Conservation (phyloP, 2,113 vertebrate genomes). For the Guaruba guarouba region DNA sequence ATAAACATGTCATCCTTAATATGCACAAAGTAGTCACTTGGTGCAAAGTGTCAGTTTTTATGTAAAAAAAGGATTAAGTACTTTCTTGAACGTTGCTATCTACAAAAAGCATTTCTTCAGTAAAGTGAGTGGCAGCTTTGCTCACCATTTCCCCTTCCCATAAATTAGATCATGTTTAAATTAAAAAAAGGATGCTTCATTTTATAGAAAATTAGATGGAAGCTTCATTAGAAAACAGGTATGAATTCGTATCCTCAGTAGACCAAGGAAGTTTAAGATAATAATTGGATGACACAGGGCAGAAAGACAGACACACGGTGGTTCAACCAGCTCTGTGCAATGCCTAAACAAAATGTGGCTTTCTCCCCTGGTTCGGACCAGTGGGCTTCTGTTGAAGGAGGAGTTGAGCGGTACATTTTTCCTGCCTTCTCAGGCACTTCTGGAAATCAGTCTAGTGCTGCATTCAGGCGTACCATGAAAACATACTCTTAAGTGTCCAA, state of each 20-base stretch:
- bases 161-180: neutral
- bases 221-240: neutral
- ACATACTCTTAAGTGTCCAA: neutral
- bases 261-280: neutral
- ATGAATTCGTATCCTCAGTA: neutral
- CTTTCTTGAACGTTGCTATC: constrained; percentile 40
- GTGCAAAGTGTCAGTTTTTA: constrained; percentile 69
- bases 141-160: neutral
- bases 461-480: neutral
- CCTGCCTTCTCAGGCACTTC: neutral
- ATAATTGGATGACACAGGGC: neutral
- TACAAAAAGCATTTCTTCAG: neutral
- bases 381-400: rapidly evolving
- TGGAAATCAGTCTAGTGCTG: neutral
- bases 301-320: neutral
- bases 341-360: neutral
- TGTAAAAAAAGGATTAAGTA: constrained; percentile 61
- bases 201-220: neutral
- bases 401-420: neutral
- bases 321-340: rapidly evolving
- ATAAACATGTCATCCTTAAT: constrained; percentile 79
- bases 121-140: neutral
- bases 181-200: neutral
- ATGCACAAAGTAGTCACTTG: constrained; percentile 71
- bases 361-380: neutral